Evolutionary conservation across 2,888 invertebrate species (phyloP).

Genomic region (Philonicus albiceps): DNA sequence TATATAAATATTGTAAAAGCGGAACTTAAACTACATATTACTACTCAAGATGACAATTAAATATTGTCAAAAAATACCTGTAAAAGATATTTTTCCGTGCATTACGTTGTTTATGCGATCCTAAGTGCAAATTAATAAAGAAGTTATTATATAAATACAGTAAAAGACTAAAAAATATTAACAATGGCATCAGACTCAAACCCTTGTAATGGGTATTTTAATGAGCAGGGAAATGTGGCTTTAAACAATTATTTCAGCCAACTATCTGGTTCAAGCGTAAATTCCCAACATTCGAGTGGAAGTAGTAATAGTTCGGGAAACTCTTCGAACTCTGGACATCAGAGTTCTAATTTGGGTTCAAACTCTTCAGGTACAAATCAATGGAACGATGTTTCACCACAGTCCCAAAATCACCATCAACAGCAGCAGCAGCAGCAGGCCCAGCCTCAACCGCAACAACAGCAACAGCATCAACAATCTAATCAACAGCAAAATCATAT

Average conservation of each 20-base stretch:
- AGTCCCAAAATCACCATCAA: slow-evolving; percentile 15
- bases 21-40: neutral
- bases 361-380: slow-evolving; percentile 25
- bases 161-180: slow-evolving; percentile 46
- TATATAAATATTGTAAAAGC: neutral
- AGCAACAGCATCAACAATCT: slow-evolving; percentile 53
- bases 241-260: slow-evolving; percentile 58
- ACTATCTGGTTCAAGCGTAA: slow-evolving; percentile 49
- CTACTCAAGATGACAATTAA: neutral
- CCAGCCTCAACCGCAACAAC: slow-evolving; percentile 52
- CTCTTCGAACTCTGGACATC: slow-evolving; percentile 48
- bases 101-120: neutral
- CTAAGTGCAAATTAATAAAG: neutral
- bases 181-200: slow-evolving; percentile 51
- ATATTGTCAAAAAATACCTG: neutral
- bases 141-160: neutral
- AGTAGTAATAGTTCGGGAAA: slow-evolving; percentile 44
- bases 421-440: slow-evolving; percentile 55
- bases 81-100: neutral
- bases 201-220: slow-evolving; percentile 59
- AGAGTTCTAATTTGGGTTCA: slow-evolving; percentile 3
- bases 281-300: slow-evolving; percentile 43
- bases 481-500: slow-evolving; percentile 52
- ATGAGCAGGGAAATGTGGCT: slow-evolving; percentile 57
- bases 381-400: slow-evolving; percentile 22